Evolutionary conservation across 2,797 vertebrate species (phyloP), one percentile per base, ranked within the genome.

Genomic region (Takifugu rubripes): DNA sequence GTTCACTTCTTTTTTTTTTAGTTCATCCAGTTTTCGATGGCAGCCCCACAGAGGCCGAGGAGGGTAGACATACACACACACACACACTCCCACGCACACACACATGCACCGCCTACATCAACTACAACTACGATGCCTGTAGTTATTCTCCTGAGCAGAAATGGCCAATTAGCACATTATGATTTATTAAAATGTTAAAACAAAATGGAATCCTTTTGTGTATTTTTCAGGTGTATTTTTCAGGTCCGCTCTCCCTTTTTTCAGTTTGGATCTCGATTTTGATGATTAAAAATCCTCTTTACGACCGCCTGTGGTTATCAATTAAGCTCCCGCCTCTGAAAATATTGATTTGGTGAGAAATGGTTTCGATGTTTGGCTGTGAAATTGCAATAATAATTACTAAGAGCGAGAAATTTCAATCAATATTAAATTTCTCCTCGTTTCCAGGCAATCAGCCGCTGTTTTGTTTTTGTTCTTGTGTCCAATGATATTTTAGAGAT

Each of bases 11-110:
- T 81, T 83, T 79, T 77, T 63, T 60, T 40, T 40, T 40, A 73
- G 81, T 68, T 85, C 81, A 85, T 83, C 83, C 82, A 81, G 78
- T 86, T 79, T 85, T 67, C 78, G 65, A 76, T 79, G 25, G 62
- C 72, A 67, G 72, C 76, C 82, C 87, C 59, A 31, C 72, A 63
- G 75, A 66, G 76, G 82, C 82, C 69, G 60, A 57, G 56, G 66
- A 75, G 77, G 78, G 75, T 63, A 72, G 44, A 72, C 42, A 43
- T 14, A 63, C 53, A 33, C 50, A 54, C 14, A 16, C 54, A 54
- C 60, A 50, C 59, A 52, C 52, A 58, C 47, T 64, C 43, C 56
- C 52, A 54, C 29, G 12, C 26, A 6, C 43, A n/a, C 43, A 43
- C 42, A 16, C 43, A 44, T 14, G 5, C 43, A n/a, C 43, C 54